Evolutionary conservation across 1,140 invertebrate species (phyloP).

Genomic region (Ostrea edulis): DNA sequence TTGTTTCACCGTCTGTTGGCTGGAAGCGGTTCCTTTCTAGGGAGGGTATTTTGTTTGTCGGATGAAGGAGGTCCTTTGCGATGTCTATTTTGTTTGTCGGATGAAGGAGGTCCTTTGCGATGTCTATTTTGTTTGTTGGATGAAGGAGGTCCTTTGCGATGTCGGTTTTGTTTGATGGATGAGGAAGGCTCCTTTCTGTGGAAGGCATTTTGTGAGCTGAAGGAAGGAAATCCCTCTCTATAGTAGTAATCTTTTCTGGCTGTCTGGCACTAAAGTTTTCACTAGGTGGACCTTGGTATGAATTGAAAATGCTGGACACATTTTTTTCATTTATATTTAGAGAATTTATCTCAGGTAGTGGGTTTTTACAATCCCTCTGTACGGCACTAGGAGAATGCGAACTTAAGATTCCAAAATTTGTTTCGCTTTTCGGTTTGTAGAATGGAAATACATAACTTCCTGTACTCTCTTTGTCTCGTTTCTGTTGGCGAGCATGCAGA

Average conservation of each 20-base stretch:
- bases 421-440: not conserved
- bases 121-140: not conserved
- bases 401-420: not conserved
- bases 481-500: constrained; percentile 13
- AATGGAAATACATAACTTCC: constrained; percentile 7
- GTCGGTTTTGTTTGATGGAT: not conserved
- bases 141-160: no score
- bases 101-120: no score
- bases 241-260: not conserved
- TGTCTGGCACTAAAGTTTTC: not conserved
- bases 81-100: no score
- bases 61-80: no score
- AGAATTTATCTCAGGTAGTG: not conserved
- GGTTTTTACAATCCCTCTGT: not conserved
- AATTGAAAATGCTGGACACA: not conserved
- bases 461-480: not conserved
- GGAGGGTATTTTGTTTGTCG: not conserved
- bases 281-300: not conserved
- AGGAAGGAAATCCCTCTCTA: not conserved
- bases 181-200: no score
- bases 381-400: not conserved
- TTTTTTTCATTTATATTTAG: constrained; percentile 17
- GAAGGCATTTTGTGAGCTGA: no score
- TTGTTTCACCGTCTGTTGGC: not conserved
- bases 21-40: not conserved